Evolutionary conservation across 2,797 vertebrate species (phyloP), one percentile per base, ranked within the genome.

Genomic region (Furcifer pardalis): DNA sequence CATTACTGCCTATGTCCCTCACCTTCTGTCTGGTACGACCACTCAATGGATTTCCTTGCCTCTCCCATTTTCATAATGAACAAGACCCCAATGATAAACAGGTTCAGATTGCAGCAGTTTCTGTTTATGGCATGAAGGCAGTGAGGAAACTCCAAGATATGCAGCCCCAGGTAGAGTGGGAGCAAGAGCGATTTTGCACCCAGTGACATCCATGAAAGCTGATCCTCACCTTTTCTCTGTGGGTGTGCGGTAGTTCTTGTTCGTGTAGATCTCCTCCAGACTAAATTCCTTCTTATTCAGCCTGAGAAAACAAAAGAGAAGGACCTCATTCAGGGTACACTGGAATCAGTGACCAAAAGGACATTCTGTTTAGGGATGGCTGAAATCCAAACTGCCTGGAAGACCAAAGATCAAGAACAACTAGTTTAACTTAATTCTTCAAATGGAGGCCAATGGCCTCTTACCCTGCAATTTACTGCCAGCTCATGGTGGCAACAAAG

Each of bases 191-290:
- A 25, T 3, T 1, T 2, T n/a, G 30, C 27, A n/a, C 30, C n/a
- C 23, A 23, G 5, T 37, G 19, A 46, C 37, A 6, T 1, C 15
- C 32, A 8, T 23, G 15, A 81, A n/a, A 72, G 25, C 12, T 1
- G 9, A 15, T 30, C 35, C 95, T 96, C 90, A 98, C 98, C 97
- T 96, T 90, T 92, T 94, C 78, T 97, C 96, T 27, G 97, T 97
- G 25, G 97, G 97, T 77, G 97, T 97, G 77, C 92, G 96, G 92
- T 97, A 98, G 91, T 98, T 98, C 93, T 98, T 97, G 86, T 98
- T 98, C 73, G 97, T 98, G 89, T 98, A 98, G 93, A 98, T 98
- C 94, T 98, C 98, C 89, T 98, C 98, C 94, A 98, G 91, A 84
- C 97, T 98, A 84, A 98, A 98, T 87, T 97, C 97, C 82, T 98